These are phyloP conservation scores for Nettapus auritus DNA, from an alignment of 2,113 vertebrate species.

Conservation along the genomic window DNA sequence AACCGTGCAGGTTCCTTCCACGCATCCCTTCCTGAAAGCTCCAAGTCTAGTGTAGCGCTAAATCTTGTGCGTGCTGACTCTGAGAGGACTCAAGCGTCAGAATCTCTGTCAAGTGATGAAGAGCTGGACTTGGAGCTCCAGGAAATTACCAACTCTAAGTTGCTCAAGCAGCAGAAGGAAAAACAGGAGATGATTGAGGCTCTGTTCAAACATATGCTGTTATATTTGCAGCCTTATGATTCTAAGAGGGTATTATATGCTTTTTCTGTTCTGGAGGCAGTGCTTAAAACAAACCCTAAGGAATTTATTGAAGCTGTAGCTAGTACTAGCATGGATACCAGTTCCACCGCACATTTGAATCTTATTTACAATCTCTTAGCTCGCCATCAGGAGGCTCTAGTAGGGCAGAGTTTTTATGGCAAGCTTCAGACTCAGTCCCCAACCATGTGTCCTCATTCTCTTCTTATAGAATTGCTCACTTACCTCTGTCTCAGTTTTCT, in stretches of 20 bases:
- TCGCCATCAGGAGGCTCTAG: slow-evolving; percentile 91
- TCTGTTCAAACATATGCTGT: slow-evolving; percentile 89
- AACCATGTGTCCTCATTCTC: slow-evolving; percentile 80
- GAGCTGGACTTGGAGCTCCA: slow-evolving; percentile 90
- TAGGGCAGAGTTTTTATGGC: slow-evolving; percentile 91
- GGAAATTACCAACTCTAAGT: slow-evolving; percentile 79
- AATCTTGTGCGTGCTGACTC: slow-evolving; percentile 83
- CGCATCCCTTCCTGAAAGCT: slow-evolving; percentile 14
- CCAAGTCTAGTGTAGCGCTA: not conserved
- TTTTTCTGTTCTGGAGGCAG: slow-evolving; percentile 88
- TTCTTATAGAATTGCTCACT: slow-evolving; percentile 90
- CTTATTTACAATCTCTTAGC: slow-evolving; percentile 93
- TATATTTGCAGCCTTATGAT: slow-evolving; percentile 89
- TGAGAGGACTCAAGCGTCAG: slow-evolving; percentile 90
- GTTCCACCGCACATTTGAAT: slow-evolving; percentile 90
- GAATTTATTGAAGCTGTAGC: slow-evolving; percentile 90
- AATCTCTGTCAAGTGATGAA: slow-evolving; percentile 94
- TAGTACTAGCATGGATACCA: slow-evolving; percentile 88
- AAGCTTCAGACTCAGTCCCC: slow-evolving; percentile 81
- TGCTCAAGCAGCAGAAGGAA: slow-evolving; percentile 86
- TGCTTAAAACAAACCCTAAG: slow-evolving; percentile 89
- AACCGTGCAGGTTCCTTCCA: not conserved
- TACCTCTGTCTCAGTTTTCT: slow-evolving; percentile 91
- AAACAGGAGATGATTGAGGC: slow-evolving; percentile 85
- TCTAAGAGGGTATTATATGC: slow-evolving; percentile 88